phyloP scores from a whole-genome alignment of 1,140 invertebrate genomes.

The Hylaeus volcanicus region DNA sequence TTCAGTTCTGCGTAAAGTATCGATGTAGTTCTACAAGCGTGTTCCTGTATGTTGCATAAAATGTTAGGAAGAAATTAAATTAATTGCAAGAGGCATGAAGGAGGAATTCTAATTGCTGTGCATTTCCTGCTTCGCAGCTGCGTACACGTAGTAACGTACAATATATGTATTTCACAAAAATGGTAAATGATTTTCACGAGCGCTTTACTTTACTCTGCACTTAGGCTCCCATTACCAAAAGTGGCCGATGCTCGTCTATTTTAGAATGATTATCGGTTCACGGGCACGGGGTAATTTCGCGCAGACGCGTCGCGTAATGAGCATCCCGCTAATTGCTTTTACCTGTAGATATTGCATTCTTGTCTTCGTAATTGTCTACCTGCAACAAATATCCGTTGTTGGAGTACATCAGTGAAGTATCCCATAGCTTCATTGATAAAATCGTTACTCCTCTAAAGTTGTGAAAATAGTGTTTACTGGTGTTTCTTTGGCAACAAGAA shows the following conservation, averaged over 20 bases:
- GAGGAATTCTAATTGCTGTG: not conserved
- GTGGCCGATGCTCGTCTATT: slow-evolving; percentile 29
- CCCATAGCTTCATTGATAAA: not conserved
- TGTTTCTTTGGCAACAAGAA: no score
- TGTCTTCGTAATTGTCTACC: slow-evolving; percentile 21
- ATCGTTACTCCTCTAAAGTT: not conserved
- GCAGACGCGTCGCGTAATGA: slow-evolving; percentile 63
- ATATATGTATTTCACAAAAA: not conserved
- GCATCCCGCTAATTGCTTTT: slow-evolving; percentile 67
- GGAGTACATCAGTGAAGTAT: not conserved
- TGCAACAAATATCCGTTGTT: not conserved
- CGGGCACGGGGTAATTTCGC: slow-evolving; percentile 44
- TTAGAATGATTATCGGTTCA: slow-evolving; percentile 53
- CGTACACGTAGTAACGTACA: no score
- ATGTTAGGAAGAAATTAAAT: not conserved
- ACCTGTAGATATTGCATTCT: slow-evolving; percentile 11
- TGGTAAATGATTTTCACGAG: slow-evolving; percentile 20
- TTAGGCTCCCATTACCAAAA: slow-evolving; percentile 35
- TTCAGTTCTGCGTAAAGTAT: not conserved
- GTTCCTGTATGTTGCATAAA: not conserved
- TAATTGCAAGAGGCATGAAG: not conserved
- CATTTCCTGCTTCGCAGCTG: not conserved
- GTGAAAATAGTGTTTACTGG: no score
- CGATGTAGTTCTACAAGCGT: no score
- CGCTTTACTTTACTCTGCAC: not conserved